Conservation (phyloP, 2,888 invertebrate species). For the Arctia plantaginis region DNA sequence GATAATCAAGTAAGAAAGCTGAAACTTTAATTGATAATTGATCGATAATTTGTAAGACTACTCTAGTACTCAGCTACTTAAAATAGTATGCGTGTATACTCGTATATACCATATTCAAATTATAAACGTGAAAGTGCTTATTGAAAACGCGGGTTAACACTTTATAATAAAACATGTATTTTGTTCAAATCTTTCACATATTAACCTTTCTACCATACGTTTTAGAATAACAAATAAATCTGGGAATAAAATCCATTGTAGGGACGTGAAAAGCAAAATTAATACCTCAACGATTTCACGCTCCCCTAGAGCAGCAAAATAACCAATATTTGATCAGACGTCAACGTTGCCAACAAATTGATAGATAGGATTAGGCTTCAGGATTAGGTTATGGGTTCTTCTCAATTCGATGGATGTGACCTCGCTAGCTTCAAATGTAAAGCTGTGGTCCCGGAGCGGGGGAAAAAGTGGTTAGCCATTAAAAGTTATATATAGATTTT, state of each 20-base stretch:
- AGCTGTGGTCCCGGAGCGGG: neutral
- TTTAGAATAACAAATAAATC: neutral
- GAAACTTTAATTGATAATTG: too few species aligned
- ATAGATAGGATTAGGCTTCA: slow-evolving; percentile 41
- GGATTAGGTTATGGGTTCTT: slow-evolving; percentile 46
- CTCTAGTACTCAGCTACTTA: too few species aligned
- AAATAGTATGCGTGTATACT: neutral
- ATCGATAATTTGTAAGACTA: too few species aligned
- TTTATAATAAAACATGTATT: neutral
- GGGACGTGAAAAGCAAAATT: neutral
- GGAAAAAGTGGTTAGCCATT: neutral
- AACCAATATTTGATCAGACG: slow-evolving; percentile 32
- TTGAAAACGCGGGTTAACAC: too few species aligned
- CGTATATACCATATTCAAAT: neutral
- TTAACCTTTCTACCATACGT: neutral
- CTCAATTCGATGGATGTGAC: slow-evolving; percentile 17
- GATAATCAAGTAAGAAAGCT: too few species aligned
- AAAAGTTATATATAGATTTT: neutral
- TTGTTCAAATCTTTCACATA: neutral
- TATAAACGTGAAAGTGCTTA: too few species aligned
- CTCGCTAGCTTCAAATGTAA: slow-evolving; percentile 17
- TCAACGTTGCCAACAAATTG: slow-evolving; percentile 44
- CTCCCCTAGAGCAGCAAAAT: slow-evolving; percentile 8
- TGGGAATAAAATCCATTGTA: slow-evolving; percentile 4
- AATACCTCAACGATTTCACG: slow-evolving; percentile 7